phyloP scores from a whole-genome alignment of 1,140 invertebrate genomes.

The Drosophila triauraria region DNA sequence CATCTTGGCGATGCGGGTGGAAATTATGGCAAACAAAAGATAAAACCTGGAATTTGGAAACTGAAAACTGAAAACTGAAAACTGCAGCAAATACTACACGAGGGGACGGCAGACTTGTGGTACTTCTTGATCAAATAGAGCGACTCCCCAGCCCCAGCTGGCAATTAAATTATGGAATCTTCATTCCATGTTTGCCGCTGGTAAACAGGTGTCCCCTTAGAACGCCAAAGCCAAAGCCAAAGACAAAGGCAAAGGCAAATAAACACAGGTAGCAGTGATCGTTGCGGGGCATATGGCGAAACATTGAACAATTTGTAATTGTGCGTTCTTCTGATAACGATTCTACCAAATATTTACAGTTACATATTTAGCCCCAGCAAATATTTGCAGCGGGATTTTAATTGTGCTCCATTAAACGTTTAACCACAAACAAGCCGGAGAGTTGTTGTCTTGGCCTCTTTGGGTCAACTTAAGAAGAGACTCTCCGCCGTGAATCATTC shows the following conservation, averaged over 20 bases:
- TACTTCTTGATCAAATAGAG: slow-evolving; percentile 53
- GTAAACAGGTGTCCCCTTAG: slow-evolving; percentile 52
- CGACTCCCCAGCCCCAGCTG: slow-evolving; percentile 21
- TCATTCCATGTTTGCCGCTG: slow-evolving; percentile 53
- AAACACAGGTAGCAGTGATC: slow-evolving; percentile 71
- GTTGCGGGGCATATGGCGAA: slow-evolving; percentile 48
- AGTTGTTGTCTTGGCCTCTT: slow-evolving; percentile 48
- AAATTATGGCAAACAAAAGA: slow-evolving; percentile 59
- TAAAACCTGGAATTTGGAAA: slow-evolving; percentile 39
- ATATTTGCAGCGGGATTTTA: slow-evolving; percentile 69
- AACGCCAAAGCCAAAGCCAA: slow-evolving; percentile 25
- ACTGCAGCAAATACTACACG: slow-evolving; percentile 63
- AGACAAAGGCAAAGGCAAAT: slow-evolving; percentile 55
- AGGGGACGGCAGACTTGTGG: slow-evolving; percentile 20
- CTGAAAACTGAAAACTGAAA: slow-evolving; percentile 45
- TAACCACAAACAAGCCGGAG: slow-evolving; percentile 27
- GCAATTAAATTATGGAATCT: slow-evolving; percentile 53
- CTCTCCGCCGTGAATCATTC: slow-evolving; percentile 46
- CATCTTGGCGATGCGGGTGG: slow-evolving; percentile 57
- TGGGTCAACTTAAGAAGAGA: slow-evolving; percentile 60
- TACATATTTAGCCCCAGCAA: slow-evolving; percentile 65
- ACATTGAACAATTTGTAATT: slow-evolving; percentile 80
- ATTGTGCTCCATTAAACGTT: slow-evolving; percentile 65
- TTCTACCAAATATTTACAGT: slow-evolving; percentile 68
- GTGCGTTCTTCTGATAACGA: slow-evolving; percentile 58